Conservation (phyloP, 64 coral and sea anemone species). For the Montipora efflorescens region DNA sequence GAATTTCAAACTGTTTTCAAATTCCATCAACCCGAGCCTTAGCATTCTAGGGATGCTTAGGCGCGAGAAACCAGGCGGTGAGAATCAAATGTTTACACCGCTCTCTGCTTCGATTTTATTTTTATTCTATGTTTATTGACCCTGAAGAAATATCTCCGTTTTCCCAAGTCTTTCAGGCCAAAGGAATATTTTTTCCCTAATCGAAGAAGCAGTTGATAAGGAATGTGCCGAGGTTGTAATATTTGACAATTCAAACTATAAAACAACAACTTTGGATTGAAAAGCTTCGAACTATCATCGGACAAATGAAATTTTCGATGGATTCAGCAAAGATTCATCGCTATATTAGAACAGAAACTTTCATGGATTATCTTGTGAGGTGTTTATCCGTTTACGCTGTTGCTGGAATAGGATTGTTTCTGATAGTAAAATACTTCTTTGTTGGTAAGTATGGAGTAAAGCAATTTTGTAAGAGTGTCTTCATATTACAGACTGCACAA, state of each 20-base stretch:
- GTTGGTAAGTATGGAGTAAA: conserved; percentile 33
- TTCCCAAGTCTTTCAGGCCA: background rate
- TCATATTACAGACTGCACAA: too few species aligned
- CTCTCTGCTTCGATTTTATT: background rate
- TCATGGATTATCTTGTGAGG: conserved; percentile 61
- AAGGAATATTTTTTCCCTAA: background rate
- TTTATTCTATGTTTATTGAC: background rate
- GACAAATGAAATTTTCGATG: background rate
- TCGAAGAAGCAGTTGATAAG: background rate
- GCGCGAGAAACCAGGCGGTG: too few species aligned
- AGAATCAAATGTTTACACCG: too few species aligned
- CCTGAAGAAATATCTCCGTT: background rate
- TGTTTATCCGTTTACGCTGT: conserved; percentile 49
- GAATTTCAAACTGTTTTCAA: too few species aligned
- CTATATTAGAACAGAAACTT: conserved; percentile 46
- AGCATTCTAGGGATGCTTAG: too few species aligned
- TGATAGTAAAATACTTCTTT: conserved; percentile 54
- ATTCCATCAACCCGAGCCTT: too few species aligned
- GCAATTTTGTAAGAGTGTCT: too few species aligned
- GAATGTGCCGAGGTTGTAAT: too few species aligned
- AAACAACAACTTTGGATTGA: background rate
- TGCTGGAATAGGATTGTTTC: conserved; percentile 42
- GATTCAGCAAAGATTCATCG: background rate
- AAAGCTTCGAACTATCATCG: background rate
- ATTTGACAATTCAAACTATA: too few species aligned